Conservation (phyloP, 1,140 invertebrate genomes). For the Cydia fagiglandana region DNA sequence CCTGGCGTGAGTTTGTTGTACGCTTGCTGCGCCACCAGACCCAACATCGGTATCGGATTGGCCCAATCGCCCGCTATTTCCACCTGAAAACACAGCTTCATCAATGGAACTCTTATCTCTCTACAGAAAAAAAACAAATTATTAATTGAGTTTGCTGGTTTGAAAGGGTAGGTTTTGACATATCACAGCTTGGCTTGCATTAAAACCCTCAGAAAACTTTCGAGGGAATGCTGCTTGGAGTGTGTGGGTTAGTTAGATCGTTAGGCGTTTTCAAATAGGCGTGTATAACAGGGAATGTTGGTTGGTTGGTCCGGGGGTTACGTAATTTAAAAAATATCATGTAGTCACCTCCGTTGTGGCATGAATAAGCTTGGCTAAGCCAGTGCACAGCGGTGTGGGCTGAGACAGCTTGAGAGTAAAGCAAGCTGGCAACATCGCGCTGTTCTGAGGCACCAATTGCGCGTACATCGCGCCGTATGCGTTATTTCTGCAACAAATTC, state of each 20-base stretch:
- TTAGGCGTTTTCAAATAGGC: no score
- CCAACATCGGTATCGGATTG: conserved; percentile 84
- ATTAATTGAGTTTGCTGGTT: no score
- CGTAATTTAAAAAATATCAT: background rate
- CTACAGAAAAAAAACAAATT: no score
- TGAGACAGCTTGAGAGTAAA: conserved; percentile 93
- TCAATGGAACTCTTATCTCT: no score
- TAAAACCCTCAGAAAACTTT: no score
- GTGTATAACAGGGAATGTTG: no score
- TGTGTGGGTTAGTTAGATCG: no score
- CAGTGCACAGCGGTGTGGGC: conserved; percentile 91
- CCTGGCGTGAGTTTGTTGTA: conserved; percentile 79
- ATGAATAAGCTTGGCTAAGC: conserved; percentile 86
- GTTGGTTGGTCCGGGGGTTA: background rate
- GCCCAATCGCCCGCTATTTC: conserved; percentile 84
- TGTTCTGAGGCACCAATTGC: conserved; percentile 89
- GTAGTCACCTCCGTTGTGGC: conserved; percentile 73
- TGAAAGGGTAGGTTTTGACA: no score
- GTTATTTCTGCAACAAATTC: background rate
- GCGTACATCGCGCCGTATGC: conserved; percentile 86
- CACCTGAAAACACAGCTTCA: conserved; percentile 62
- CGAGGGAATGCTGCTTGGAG: no score
- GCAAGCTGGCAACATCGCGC: conserved; percentile 91
- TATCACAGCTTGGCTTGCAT: no score
- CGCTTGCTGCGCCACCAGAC: conserved; percentile 86